Evolutionary conservation across 2,113 vertebrate genomes (phyloP), one percentile per base, ranked within the genome.

Genomic region (Aix galericulata): DNA sequence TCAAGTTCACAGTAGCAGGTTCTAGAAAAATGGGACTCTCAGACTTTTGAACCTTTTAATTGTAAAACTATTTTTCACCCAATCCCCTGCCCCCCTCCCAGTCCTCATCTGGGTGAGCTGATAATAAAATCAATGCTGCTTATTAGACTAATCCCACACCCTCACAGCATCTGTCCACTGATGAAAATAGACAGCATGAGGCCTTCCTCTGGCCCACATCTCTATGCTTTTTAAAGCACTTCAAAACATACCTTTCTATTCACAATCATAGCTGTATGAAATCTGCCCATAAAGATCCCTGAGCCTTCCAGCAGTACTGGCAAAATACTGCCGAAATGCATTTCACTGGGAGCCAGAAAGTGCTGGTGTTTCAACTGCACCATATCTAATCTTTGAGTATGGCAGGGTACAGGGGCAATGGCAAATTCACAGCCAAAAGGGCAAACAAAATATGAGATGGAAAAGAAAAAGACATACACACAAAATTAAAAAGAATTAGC

Each of bases 241-340:
- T 25, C 72, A 78, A 72, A 67, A 52, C 29, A 86, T 82, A 44
- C 5, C 3, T 59, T 82, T 64, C 48, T 27, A 56, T 56, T 58
- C 34, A 58, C 23, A 46, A 13, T 8, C 58, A 42, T 27, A 32
- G 2, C 12, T 26, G 26, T 26, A 21, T 7, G 36, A 53, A 89
- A 67, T 7, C 23, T 69, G 44, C 4, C 11, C 42, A 26, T 26
- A 40, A 77, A 55, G 13, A 62, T 12, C n/a, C 32, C 32, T 0
- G 2, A 9, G 12, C 21, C 66, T 17, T 55, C 9, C 15, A 36
- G 20, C 50, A 56, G 25, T 1, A 69, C 29, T 34, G n/a, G 58
- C 36, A 83, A 60, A 86, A 79, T 0, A 0, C 8, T 55, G 26
- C 26, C 52, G 16, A 55, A 55, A 52, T 0, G 0, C 16, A 76